A percentile compares a stretch with the other conserved stretches of the same genome.
phyloP scores from a whole-genome alignment of 2,113 vertebrate genomes.

The Paracanthobrama guichenoti region DNA sequence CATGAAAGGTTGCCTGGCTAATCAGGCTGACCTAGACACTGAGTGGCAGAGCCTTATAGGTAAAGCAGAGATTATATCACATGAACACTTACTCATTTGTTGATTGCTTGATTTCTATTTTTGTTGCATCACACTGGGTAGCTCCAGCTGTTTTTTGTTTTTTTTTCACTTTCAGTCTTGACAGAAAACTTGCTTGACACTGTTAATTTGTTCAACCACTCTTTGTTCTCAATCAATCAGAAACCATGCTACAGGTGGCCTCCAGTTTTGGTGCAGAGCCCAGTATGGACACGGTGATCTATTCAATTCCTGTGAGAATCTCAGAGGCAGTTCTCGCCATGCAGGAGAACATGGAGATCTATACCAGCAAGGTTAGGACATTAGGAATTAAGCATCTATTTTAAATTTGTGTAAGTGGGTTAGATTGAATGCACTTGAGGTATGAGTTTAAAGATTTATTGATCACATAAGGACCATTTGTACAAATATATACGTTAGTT shows the following conservation, averaged over 20 bases:
- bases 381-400: background rate
- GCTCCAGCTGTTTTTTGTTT: background rate
- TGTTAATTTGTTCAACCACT: background rate
- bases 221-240: conserved; percentile 64
- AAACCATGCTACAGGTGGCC: conserved; percentile 86
- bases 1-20: conserved; percentile 95
- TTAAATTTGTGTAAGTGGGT: conserved; percentile 7
- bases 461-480: background rate
- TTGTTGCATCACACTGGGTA: background rate
- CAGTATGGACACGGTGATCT: conserved; percentile 83
- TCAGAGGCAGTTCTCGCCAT: conserved; percentile 84
- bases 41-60: conserved; percentile 96
- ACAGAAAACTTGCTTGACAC: background rate
- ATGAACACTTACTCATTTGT: background rate
- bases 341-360: conserved; percentile 80
- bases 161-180: background rate
- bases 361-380: conserved; percentile 85
- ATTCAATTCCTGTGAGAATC: conserved; percentile 82
- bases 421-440: background rate
- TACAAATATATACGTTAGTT: background rate
- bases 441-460: conserved; percentile 7
- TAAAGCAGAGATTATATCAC: conserved; percentile 65
- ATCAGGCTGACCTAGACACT: conserved; percentile 93
- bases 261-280: conserved; percentile 80
- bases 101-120: background rate